Evolutionary conservation across 2,113 vertebrate species (phyloP).

Genomic region (Nothoprocta pentlandii): DNA sequence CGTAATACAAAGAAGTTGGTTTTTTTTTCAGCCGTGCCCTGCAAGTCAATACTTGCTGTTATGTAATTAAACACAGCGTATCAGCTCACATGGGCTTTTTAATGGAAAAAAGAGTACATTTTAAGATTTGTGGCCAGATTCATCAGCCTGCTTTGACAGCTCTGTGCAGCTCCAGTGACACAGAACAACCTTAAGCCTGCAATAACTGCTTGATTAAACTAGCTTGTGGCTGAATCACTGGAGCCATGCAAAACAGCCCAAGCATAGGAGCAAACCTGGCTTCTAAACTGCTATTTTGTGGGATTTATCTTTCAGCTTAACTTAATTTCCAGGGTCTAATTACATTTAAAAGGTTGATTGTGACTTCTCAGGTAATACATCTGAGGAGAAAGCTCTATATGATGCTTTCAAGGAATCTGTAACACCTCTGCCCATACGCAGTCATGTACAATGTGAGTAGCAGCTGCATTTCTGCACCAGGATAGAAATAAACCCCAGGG

Average conservation of each 20-base stretch:
- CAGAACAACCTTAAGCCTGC: constrained; percentile 40
- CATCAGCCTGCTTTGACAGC: constrained; percentile 1
- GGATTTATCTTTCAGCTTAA: not conserved
- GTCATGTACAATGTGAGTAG: not conserved
- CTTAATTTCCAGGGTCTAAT: not conserved
- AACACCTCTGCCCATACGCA: not conserved
- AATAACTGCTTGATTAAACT: constrained; percentile 15
- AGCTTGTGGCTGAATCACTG: not conserved
- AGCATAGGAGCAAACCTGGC: not conserved
- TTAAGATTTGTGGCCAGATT: constrained; percentile 47
- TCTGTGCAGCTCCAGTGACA: constrained; percentile 41
- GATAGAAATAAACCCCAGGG: not conserved
- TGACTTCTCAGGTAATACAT: not conserved
- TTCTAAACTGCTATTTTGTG: not conserved
- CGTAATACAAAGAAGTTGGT: constrained; percentile 28
- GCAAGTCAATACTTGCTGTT: constrained; percentile 51
- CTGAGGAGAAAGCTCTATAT: not conserved
- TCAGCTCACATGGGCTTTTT: constrained; percentile 19
- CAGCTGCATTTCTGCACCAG: not conserved
- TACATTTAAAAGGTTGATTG: not conserved
- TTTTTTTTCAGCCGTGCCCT: not conserved
- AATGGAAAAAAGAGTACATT: constrained; percentile 6
- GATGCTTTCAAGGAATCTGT: not conserved
- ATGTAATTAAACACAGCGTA: constrained; percentile 42
- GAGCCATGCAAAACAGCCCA: not conserved